Evolutionary conservation across 2,797 vertebrate genomes (phyloP), one percentile per base, ranked within the genome.

Genomic region (Schizopygopsis pylzovi): DNA sequence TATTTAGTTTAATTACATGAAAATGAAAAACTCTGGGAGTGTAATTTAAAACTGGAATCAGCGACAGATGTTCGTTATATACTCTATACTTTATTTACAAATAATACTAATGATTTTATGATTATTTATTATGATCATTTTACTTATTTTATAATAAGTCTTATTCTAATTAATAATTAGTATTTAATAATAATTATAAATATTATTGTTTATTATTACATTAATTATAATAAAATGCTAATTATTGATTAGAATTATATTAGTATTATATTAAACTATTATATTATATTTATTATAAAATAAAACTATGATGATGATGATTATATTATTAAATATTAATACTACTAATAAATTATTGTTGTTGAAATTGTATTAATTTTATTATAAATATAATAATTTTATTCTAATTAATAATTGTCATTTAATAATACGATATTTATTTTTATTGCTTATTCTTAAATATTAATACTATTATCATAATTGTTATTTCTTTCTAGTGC

Each of bases 1-100:
- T 43, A 54, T 54, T 81, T 56, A 41, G 33, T 41, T 70, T 82
- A 43, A 65, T 79, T 33, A 33, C 45, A 20, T 33, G 47, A 75
- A 52, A 52, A 75, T 77, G 33, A 59, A n/a, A n/a, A 77, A n/a
- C 28, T 37, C 72, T 76, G 47, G 16, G 5, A 39, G 49, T 12
- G 47, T 12, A 1, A 13, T 13, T 13, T 20, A 56, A 77, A 56
- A 39, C 5, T 10, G 11, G 25, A 37, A 37, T 33, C 47, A 15
- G 20, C 11, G 33, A 4, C 43, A 20, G 47, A 45, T 47, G 39
- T 25, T n/a, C 15, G 28, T 16, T 16, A 25, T n/a, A 45, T 25
- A 45, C 22, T 72, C 22, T 6, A n/a, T 13, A 25, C 22, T 72
- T n/a, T 8, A 25, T 72, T 16, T 72, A 9, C 2, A 39, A 41